Base-by-base conservation (phyloP, 1,140 invertebrate genomes). In the Drosophila pseudoananassae region DNA sequence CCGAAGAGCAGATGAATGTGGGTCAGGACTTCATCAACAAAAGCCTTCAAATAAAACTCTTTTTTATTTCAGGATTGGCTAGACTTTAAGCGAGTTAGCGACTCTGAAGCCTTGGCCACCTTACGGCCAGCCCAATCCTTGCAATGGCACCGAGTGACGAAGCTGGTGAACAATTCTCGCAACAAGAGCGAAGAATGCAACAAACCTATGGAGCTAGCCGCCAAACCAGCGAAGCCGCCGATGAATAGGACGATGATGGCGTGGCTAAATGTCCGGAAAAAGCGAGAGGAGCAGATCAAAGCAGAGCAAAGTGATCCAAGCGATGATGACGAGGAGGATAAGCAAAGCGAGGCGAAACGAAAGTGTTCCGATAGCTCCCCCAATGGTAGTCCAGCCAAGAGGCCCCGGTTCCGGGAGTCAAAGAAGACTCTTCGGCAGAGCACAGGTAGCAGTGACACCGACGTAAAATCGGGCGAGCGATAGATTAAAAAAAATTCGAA, bases 101-200 rank as follows among this genome's bases (percentile, higher is more conserved):
- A 93, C 38, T 90, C 93, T 10, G 92, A 94, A 88, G 94, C 94
- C 3, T 60, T 95, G 54, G 81, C 90, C 33, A 87, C 93, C 27
- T 75, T 95, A 14, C 93, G 92, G 72, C 94, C 94, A 25, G 82
- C 92, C 3, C 91, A 82, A 47, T 79, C 93, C 12, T 78, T 97
- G 17, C 78, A 90, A 15, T 96, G 94, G 94, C 94, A 97, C 90
- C 93, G 94, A 33, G 96, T 97, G 5, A 94, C 95, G 1, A 94
- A 92, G 51, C 60, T 92, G 51, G 96, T 97, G 0, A 97, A 97
- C 85, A 96, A 95, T 88, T 94, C 95, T 1, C 92, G 93, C 40
- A 94, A 96, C 88, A 96, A 97, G 92, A 93, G 93, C 58, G 80
- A 92, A n/a, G 92, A 95, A 57, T 96, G 96, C 73, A 94, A 95